These are phyloP conservation scores for Sylvia atricapilla DNA, from an alignment of 2,113 vertebrate species.

Conservation along the genomic window DNA sequence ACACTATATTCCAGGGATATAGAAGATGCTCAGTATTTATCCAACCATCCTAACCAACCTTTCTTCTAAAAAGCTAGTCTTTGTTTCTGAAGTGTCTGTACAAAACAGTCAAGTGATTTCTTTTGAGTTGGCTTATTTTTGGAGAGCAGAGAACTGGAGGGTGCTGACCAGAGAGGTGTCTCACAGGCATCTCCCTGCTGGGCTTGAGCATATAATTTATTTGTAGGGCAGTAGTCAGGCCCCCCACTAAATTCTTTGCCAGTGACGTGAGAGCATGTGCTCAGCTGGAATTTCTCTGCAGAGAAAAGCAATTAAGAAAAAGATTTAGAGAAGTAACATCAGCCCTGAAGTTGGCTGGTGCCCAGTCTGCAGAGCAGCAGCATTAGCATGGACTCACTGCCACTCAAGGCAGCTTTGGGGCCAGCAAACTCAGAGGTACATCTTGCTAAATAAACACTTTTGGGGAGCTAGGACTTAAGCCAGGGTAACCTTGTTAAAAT, in stretches of 20 bases:
- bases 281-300: slow-evolving; percentile 15
- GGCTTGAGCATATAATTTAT: background rate
- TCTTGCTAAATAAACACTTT: background rate
- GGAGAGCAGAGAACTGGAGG: background rate
- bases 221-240: background rate
- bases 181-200: background rate
- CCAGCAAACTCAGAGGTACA: background rate
- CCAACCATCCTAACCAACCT: background rate
- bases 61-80: background rate
- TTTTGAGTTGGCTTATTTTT: background rate
- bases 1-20: background rate
- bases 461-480: background rate
- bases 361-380: background rate
- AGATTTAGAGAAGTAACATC: background rate
- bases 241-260: background rate
- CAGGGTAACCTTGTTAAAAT: background rate
- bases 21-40: background rate
- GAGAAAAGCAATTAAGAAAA: background rate
- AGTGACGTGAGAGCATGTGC: background rate
- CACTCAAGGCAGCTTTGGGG: background rate
- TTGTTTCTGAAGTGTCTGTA: background rate
- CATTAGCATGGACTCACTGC: background rate
- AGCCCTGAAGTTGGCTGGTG: background rate
- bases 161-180: background rate
- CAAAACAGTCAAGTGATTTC: background rate